Evolutionary conservation across 2,113 vertebrate species (phyloP).

Genomic region (Hemiscyllium ocellatum): DNA sequence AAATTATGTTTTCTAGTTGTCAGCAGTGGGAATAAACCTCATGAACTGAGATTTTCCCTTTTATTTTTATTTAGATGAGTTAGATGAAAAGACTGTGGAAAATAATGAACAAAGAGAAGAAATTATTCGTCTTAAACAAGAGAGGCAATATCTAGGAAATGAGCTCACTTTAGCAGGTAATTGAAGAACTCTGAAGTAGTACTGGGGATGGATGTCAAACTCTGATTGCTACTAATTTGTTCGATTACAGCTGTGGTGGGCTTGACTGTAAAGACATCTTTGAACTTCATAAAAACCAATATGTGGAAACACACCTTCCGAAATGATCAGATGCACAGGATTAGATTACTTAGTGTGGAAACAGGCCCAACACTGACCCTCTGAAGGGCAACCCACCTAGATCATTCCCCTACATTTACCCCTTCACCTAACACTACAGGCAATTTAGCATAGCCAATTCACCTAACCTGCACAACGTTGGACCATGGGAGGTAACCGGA

Average conservation of each 20-base stretch:
- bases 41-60: not conserved
- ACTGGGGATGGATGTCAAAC: not conserved
- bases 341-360: too few species aligned
- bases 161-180: constrained; percentile 64
- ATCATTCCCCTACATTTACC: too few species aligned
- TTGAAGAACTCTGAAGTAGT: constrained; percentile 36
- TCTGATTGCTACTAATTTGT: not conserved
- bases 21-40: not conserved
- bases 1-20: not conserved
- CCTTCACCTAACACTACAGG: too few species aligned
- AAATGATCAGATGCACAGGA: not conserved
- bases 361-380: too few species aligned
- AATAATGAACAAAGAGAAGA: constrained; percentile 73
- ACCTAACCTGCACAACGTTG: too few species aligned
- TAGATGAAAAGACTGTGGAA: constrained; percentile 70
- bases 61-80: constrained; percentile 58
- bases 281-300: too few species aligned
- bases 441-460: too few species aligned
- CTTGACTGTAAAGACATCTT: not conserved
- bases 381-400: too few species aligned
- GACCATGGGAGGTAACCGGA: too few species aligned
- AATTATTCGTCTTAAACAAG: constrained; percentile 72
- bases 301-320: not conserved
- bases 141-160: constrained; percentile 62
- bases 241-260: too few species aligned